phyloP scores from a whole-genome alignment of 2,113 vertebrate species.

The Callithrix jacchus region DNA sequence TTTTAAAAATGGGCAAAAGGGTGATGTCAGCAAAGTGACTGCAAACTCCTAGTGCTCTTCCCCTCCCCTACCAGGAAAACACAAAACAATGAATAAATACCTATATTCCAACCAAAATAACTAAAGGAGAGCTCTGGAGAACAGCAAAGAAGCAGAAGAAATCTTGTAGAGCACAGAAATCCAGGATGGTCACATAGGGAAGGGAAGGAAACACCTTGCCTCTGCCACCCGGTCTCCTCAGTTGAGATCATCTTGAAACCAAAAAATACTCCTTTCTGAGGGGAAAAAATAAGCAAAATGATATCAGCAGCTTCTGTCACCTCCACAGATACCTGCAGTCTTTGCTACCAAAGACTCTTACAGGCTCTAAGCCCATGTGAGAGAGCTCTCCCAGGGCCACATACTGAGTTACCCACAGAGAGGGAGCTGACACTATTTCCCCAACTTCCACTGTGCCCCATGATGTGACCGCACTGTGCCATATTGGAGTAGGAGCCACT shows the following conservation, averaged over 20 bases:
- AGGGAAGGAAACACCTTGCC: neutral
- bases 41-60: neutral
- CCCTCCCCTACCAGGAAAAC: neutral
- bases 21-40: neutral
- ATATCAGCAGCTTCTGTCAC: neutral
- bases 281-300: neutral
- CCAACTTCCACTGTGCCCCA: neutral
- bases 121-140: neutral
- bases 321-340: neutral
- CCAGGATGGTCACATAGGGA: neutral
- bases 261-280: neutral
- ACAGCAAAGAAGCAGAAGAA: neutral
- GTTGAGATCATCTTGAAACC: neutral
- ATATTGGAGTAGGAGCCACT: neutral
- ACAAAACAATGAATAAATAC: neutral
- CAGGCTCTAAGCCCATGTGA: neutral
- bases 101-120: neutral
- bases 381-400: neutral
- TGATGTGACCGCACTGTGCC: neutral
- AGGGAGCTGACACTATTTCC: neutral
- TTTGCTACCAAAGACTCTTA: neutral
- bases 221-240: neutral
- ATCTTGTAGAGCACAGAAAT: neutral
- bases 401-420: neutral
- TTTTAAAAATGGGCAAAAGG: neutral